Base-by-base conservation (phyloP, 1,140 invertebrate genomes). In the Cataglyphis hispanica region DNA sequence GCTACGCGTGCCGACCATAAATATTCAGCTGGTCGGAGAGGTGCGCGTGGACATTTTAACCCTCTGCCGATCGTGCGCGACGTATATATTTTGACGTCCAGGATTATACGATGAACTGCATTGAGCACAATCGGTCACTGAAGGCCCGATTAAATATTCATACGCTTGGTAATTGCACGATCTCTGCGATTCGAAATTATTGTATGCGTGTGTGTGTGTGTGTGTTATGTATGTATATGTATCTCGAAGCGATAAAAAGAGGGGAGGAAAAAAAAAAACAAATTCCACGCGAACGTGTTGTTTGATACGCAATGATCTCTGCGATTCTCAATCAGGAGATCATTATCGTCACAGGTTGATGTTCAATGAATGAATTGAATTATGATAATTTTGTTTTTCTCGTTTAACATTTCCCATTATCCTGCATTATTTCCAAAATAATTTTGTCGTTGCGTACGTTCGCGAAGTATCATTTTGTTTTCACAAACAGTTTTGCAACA, bases 121-220 rank as follows among this genome's bases (percentile, higher is more conserved):
- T 74, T 34, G 37, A 74, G 53, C 37, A 83, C 67, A 60, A 83
- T 56, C 78, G 67, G n/a, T 72, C 53, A 67, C 27, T 43, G 46
- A 80, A 80, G 53, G 67, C 37, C 5, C 53, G 67, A 83, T 83
- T 83, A 72, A 83, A 83, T 83, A 83, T 83, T 83, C 78, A 83
- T 83, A 83, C 53, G 67, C 37, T 27, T 46, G 53, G 53, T 83
- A 83, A 83, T 83, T 83, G 78, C 37, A 43, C 67, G 53, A 61
- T 72, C 78, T 60, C 67, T 46, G 53, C 37, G 78, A 83, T 83
- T 83, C 56, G 67, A 60, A 83, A 83, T 81, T 58, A 50, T 50
- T 50, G 13, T 16, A 16, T 50, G 11, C 7, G 11, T 43, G 11
- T 43, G 40, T 10, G 11, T 43, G 11, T 13, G 11, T 11, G 10